Evolutionary conservation across 2,888 invertebrate genomes (phyloP), one percentile per base, ranked within the genome.

Genomic region (Platycnemis pennipes): DNA sequence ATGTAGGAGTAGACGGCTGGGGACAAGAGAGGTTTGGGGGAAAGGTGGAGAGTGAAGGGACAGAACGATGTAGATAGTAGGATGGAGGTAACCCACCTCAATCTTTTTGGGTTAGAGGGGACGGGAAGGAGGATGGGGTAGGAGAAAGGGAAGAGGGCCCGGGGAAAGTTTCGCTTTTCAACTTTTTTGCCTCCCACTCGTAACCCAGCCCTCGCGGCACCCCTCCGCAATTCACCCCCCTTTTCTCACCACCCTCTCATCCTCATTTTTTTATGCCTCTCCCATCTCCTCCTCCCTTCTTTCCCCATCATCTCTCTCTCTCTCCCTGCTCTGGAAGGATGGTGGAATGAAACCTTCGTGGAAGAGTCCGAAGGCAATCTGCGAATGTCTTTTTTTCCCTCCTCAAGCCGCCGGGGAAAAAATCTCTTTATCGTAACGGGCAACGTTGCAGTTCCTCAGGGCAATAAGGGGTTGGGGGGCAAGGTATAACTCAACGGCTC

Each of bases 401-500:
- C 63, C n/a, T n/a, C 31, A 31, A 31, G 31, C 77, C 77, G 46
- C n/a, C 4, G 42, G 46, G 87, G 3, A 87, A 87, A 87, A 87
- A 87, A 87, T 87, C 46, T 87, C 46, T 87, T 87, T 45, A 87
- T 87, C 87, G 46, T 87, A n/a, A 45, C 44, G 87, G n/a, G 87
- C 46, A n/a, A 22, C 46, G 87, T 45, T 46, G 44, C 87, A 87
- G 46, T n/a, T 44, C 46, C 87, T 87, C 45, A 46, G 19, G 87
- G 87, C 87, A 87, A 87, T 87, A 87, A 87, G 45, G 46, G 77
- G n/a, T n/a, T 31, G 11, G 44, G 31, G 42, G n/a, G 46, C 44
- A 87, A 45, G 87, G 46, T 87, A 87, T 87, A 87, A 87, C 87
- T 87, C 87, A 87, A 46, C 44, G 87, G 87, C 87, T 44, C 46